Evolutionary conservation across 2,797 vertebrate genomes (phyloP), one percentile per base, ranked within the genome.

Genomic region (Distichodus sexfasciatus): DNA sequence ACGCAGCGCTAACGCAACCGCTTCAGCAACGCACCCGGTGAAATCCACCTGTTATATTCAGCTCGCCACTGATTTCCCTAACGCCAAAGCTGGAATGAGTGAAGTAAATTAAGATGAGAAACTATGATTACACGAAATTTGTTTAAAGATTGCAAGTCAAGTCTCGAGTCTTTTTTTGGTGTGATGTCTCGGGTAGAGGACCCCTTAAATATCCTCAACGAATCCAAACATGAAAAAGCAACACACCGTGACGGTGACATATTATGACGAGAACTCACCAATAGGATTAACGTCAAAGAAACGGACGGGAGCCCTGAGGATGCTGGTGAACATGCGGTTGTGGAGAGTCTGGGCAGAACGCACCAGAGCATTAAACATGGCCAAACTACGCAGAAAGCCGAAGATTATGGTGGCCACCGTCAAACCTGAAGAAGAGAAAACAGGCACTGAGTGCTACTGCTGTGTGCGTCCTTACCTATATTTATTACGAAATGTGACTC

Each of bases 311-410:
- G 89, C 85, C 14, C 73, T 68, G 33, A 92, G 85, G 24, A 91
- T 88, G 60, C 82, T 21, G 6, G 35, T 71, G 76, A 92, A 91
- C 91, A 92, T 92, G 66, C 74, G 70, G 78, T 84, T 76, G 82
- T 99, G 97, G 62, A 99, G 90, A 4, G 61, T 77, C 81, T 95
- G 93, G 1, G 94, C 80, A 28, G 89, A 84, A 63, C 69, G 91
- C 70, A 98, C 94, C 33, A 99, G 87, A 67, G 94, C 79, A 0
- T 90, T 79, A 82, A 98, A 97, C 11, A 94, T 62, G 7, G 92
- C 1, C 7, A 98, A 68, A 61, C 87, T 90, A 75, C 96, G 88
- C 6, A 83, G 26, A 43, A 96, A 87, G 61, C 93, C 94, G 43
- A 96, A 96, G 0, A 95, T 0, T 55, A 97, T 75, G 0, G 92